phyloP scores from a whole-genome alignment of 2,797 vertebrate species.

The Momotus momota region DNA sequence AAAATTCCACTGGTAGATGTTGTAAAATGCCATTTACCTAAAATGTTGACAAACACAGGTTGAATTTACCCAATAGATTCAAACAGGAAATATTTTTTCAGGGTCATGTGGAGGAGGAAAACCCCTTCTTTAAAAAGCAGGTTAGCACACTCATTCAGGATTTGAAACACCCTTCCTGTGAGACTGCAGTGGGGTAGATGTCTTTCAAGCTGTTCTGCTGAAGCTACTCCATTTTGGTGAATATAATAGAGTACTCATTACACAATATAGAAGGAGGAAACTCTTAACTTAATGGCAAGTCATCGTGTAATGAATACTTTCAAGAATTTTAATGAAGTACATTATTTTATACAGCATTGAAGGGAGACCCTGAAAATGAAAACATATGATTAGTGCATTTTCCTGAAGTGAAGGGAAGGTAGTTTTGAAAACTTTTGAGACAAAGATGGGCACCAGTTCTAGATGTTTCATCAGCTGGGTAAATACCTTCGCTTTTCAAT shows the following conservation, averaged over 20 bases:
- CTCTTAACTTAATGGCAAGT: not conserved
- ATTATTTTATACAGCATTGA: not conserved
- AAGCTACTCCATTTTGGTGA: not conserved
- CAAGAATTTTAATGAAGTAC: not conserved
- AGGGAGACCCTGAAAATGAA: not conserved
- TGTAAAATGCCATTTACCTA: not conserved
- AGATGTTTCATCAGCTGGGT: not conserved
- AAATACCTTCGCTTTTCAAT: not conserved
- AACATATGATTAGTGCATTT: not conserved
- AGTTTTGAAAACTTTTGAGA: not conserved
- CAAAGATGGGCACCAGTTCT: not conserved
- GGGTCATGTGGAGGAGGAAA: not conserved
- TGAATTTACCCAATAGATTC: not conserved
- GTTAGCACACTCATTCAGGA: not conserved
- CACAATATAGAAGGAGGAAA: not conserved
- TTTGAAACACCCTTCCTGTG: not conserved
- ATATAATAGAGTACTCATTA: not conserved
- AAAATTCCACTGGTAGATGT: not conserved
- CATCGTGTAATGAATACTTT: not conserved
- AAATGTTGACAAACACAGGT: not conserved
- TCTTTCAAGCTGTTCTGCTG: not conserved
- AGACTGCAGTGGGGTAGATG: not conserved
- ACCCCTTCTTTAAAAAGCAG: not conserved
- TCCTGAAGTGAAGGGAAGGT: not conserved
- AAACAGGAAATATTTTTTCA: not conserved